phyloP scores from a whole-genome alignment of 2,888 invertebrate genomes.

The Lasioglossum leucozonium region DNA sequence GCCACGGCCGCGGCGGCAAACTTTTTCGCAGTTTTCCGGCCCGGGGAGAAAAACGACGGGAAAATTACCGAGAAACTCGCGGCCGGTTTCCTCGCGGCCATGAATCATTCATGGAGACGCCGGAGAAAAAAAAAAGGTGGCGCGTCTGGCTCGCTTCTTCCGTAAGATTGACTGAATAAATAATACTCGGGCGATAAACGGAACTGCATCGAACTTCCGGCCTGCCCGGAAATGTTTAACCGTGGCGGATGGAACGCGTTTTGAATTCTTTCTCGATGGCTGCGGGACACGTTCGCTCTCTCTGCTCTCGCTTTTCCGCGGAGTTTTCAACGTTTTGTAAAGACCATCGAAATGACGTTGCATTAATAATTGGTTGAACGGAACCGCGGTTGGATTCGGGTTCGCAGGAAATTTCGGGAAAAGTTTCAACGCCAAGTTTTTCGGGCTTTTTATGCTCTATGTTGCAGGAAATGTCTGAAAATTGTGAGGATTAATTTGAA shows the following conservation, averaged over 20 bases:
- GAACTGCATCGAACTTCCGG: conserved; percentile 17
- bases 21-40: conserved; percentile 52
- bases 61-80: conserved; percentile 8
- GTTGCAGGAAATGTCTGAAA: too few relatives aligned
- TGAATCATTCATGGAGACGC: conserved; percentile 67
- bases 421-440: background rate
- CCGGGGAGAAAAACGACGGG: background rate
- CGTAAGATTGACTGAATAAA: conserved; percentile 69
- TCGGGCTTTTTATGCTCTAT: too few relatives aligned
- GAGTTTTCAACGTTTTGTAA: background rate
- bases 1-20: conserved; percentile 38
- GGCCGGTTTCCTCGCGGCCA: conserved; percentile 54
- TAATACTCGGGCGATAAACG: conserved; percentile 65
- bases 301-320: background rate
- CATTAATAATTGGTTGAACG: background rate
- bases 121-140: conserved; percentile 41
- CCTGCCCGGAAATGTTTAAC: conserved; percentile 1
- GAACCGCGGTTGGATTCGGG: background rate
- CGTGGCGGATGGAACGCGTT: conserved; percentile 1
- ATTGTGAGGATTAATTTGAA: too few relatives aligned
- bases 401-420: background rate
- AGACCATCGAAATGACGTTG: background rate
- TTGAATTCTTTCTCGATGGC: background rate
- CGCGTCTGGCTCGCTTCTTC: conserved; percentile 49
- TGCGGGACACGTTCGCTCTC: too few relatives aligned